Base-by-base conservation (phyloP, 35 echinoderm and acorn worm genomes). In the Apostichopus japonicus region DNA sequence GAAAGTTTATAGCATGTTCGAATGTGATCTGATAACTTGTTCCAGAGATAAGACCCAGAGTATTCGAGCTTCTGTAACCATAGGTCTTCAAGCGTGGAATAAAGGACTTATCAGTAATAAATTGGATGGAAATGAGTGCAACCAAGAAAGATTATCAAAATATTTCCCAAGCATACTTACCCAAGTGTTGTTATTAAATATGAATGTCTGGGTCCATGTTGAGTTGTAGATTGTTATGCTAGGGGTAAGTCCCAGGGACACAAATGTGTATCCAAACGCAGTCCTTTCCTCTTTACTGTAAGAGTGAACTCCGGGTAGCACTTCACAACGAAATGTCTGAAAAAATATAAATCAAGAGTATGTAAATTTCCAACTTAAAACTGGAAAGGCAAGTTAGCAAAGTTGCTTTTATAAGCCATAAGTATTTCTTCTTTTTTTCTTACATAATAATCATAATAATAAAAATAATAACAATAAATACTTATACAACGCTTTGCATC, bases 161-260 rank as follows among this genome's bases (percentile, higher is more conserved):
- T 57, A 87, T 4, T 87, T 44, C 22, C 33, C 54, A 44, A 13
- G 5, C 51, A 55, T 67, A 56, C 90, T 91, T 33, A 91, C 90
- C 90, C 90, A 91, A 53, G 72, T 54, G 10, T 15, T 54, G 16
- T 7, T 78, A 53, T 56, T 10, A 91, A 77, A 56, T 56, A 53
- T 14, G 58, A 91, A 91, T 54, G 90, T 91, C 8, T 91, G 19
- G 52, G 6, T 91, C 90, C 90, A 91, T 58, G 90, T 91, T 56
- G 90, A 91, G 54, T 91, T 91, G 53, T 54, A 91, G 19, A 91
- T 91, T 56, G 90, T 91, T 23, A 91, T 8, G 19, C 73, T 91
- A 56, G 90, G 90, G 58, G 73, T 56, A 67, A 21, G 90, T 14
- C 90, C 90, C 90, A 78, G 17, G 21, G 90, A 91, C 53, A 55